A percentile compares a stretch with the other conserved stretches of the same genome.
phyloP scores from a whole-genome alignment of 2,113 vertebrate species.

The Axis porcinus region DNA sequence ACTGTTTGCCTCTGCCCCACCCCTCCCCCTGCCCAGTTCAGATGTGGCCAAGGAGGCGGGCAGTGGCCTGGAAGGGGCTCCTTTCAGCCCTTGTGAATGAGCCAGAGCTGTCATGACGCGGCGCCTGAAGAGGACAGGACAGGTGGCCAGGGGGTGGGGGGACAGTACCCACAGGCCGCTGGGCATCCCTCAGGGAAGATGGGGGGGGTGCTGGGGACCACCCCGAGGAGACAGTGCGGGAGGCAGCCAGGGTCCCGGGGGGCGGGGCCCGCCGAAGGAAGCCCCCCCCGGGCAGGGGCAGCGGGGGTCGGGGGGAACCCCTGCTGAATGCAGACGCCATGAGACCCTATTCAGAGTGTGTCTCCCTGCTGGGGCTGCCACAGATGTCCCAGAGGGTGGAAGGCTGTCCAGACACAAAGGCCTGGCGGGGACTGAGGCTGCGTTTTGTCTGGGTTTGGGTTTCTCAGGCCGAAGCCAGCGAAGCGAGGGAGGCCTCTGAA shows the following conservation, averaged over 20 bases:
- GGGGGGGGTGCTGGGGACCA: neutral
- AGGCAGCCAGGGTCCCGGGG: neutral
- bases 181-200: neutral
- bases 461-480: neutral
- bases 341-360: neutral
- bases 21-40: neutral
- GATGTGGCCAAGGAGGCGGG: neutral
- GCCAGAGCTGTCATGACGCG: neutral
- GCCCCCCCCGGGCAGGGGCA: fast-evolving
- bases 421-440: neutral
- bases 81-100: slow-evolving; percentile 36
- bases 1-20: neutral
- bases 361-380: neutral
- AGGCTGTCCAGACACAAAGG: neutral
- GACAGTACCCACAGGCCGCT: neutral
- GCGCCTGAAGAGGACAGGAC: neutral
- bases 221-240: neutral
- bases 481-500: neutral
- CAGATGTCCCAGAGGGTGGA: neutral
- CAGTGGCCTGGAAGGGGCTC: neutral
- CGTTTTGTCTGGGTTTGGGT: neutral
- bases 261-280: neutral
- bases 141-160: neutral
- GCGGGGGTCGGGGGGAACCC: neutral
- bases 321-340: neutral